Conservation (phyloP, 2,888 invertebrate species). For the Malthinus seriepunctatus region DNA sequence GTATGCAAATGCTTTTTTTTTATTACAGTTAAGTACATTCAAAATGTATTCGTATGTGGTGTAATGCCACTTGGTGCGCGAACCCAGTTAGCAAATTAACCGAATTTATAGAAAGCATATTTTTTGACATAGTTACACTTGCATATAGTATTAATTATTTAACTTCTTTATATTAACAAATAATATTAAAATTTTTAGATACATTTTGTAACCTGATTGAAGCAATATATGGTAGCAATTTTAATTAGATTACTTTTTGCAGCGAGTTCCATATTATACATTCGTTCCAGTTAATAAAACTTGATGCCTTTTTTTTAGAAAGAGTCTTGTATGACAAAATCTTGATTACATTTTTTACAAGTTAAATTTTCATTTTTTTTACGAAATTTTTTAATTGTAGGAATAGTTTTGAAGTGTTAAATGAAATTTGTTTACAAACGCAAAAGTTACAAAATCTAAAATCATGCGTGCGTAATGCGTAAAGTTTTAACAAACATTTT, state of each 20-base stretch:
- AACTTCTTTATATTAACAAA: not conserved
- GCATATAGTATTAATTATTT: not conserved
- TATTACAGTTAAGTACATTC: not conserved
- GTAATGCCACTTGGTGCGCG: not conserved
- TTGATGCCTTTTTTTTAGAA: not conserved
- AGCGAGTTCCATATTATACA: no score
- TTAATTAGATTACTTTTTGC: not conserved
- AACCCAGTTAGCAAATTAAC: slow-evolving; percentile 1
- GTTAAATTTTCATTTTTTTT: no score
- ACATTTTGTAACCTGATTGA: not conserved
- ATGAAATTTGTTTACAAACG: no score
- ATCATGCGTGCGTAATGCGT: no score
- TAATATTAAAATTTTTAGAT: not conserved
- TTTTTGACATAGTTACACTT: slow-evolving; percentile 3
- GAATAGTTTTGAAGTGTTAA: no score
- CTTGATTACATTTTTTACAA: no score
- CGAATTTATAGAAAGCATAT: slow-evolving; percentile 1
- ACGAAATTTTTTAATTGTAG: no score
- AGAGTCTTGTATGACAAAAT: no score
- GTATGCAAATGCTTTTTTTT: slow-evolving; percentile 4
- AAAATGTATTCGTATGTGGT: not conserved
- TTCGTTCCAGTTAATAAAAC: not conserved
- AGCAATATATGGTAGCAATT: not conserved
- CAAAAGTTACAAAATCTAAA: no score
- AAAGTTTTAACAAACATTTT: no score